Evolutionary conservation across 2,113 vertebrate species (phyloP), one percentile per base, ranked within the genome.

Genomic region (Psittacula cyanocephala): DNA sequence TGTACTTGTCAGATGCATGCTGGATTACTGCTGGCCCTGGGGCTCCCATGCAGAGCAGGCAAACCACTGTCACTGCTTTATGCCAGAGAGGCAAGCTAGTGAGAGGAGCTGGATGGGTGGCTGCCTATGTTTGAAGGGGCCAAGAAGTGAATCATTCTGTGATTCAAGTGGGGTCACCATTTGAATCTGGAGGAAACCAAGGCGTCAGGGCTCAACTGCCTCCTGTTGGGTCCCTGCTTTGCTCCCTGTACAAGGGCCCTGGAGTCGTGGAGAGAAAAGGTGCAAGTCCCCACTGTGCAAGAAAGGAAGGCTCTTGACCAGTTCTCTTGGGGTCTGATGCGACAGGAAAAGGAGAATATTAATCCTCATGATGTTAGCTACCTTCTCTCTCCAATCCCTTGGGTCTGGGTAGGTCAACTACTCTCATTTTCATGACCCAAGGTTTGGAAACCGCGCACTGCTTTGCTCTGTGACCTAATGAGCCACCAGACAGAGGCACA

Each of bases 231-330:
- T 67, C 23, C 7, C 44, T 89, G 57, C 25, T 60, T 35, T 50
- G 8, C 20, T 28, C 16, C 8, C 10, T 0, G 1, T 17, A 44
- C 9, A 25, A 9, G 10, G 22, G 4, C 10, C 1, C 24, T 7
- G 14, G 6, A 3, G 1, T 15, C 1, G 4, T 28, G 8, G 12
- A 85, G 17, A 74, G 44, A 74, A 49, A n/a, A 71, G 4, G 2
- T 67, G 10, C 22, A 46, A 27, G 13, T 47, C 15, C 13, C 7
- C 12, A 43, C 3, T 52, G 41, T 29, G 17, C 7, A 49, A 29
- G 31, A 59, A 72, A 69, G 13, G 6, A 41, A 27, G 35, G 4
- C 7, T 41, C 15, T 35, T 86, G 17, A 4, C 24, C 3, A 19
- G 2, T 71, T 53, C 37, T 41, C 6, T 52, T 17, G 27, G 24